A percentile compares a stretch with the other conserved stretches of the same genome.
Evolutionary conservation across 2,113 vertebrate genomes (phyloP).

Genomic region (Pseudorhombus dupliciocellatus): DNA sequence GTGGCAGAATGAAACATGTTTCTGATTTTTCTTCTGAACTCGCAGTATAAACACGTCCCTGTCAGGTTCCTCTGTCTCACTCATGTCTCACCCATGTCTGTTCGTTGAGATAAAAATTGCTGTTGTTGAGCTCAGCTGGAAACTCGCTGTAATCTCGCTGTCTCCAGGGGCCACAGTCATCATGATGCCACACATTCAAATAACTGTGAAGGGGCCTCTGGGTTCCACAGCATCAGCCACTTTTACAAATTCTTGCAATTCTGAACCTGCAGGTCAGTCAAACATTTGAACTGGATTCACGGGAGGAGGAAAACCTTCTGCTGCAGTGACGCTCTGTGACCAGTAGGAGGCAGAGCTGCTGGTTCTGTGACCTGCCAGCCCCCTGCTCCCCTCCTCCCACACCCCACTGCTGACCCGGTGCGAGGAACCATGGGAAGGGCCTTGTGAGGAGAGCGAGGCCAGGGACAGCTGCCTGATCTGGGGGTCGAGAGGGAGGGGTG

Average conservation of each 20-base stretch:
- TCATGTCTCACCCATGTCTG: not conserved
- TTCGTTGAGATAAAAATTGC: not conserved
- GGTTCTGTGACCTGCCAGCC: slow-evolving; percentile 22
- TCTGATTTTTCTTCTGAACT: not conserved
- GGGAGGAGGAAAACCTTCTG: not conserved
- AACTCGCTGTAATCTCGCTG: not conserved
- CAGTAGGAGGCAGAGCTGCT: slow-evolving; percentile 67
- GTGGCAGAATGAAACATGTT: too few species aligned
- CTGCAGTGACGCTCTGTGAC: not conserved
- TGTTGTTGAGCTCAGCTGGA: not conserved
- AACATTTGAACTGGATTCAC: not conserved
- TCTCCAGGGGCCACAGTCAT: not conserved
- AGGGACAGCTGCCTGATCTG: slow-evolving; percentile 63
- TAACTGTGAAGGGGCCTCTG: too few species aligned
- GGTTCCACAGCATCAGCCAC: too few species aligned
- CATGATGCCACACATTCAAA: not conserved
- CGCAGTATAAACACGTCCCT: too few species aligned
- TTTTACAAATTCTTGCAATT: too few species aligned
- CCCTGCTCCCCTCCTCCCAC: slow-evolving; percentile 13
- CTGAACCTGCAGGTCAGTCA: too few species aligned
- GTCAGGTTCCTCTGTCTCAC: not conserved
- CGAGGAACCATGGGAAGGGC: slow-evolving; percentile 50
- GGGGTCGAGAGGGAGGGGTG: not conserved
- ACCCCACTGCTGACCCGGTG: slow-evolving; percentile 30
- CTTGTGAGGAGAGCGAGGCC: slow-evolving; percentile 48